Percentiles rank a stretch among this genome's conserved stretches.
phyloP scores from a whole-genome alignment of 2,797 vertebrate genomes.

The Siniperca undulata region DNA sequence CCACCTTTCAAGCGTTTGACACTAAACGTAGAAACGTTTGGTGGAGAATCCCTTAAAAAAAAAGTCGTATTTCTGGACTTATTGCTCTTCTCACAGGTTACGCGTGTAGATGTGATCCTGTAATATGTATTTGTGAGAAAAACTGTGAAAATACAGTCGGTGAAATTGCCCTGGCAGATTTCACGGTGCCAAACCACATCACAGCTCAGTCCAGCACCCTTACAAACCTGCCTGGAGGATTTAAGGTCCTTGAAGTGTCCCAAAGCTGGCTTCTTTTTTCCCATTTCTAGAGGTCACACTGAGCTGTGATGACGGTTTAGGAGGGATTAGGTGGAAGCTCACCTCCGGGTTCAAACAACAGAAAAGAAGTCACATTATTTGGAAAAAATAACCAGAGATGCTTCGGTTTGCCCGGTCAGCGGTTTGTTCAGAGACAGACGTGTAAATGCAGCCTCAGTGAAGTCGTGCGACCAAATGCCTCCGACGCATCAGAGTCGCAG shows the following conservation, averaged over 20 bases:
- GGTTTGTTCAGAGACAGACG: background rate
- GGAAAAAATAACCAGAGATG: background rate
- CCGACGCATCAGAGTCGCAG: background rate
- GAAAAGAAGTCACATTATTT: background rate
- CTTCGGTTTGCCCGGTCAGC: background rate
- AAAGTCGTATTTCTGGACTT: background rate
- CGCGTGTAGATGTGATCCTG: no score
- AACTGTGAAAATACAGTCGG: background rate
- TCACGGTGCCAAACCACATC: constrained; percentile 3
- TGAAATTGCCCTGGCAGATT: background rate
- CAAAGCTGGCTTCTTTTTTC: background rate
- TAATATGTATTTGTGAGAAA: background rate
- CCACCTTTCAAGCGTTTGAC: background rate
- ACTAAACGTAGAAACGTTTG: background rate
- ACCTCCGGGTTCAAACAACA: background rate
- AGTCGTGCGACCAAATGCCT: background rate
- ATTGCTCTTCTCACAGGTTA: background rate
- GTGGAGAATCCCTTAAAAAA: no score
- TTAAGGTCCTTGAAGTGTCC: background rate
- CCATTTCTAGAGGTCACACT: background rate
- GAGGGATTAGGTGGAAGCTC: constrained; percentile 2
- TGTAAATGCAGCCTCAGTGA: background rate
- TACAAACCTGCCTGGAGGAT: background rate
- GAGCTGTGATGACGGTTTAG: background rate
- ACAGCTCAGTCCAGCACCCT: background rate